phyloP scores from a whole-genome alignment of 1,140 invertebrate genomes.

The Hylaeus volcanicus region DNA sequence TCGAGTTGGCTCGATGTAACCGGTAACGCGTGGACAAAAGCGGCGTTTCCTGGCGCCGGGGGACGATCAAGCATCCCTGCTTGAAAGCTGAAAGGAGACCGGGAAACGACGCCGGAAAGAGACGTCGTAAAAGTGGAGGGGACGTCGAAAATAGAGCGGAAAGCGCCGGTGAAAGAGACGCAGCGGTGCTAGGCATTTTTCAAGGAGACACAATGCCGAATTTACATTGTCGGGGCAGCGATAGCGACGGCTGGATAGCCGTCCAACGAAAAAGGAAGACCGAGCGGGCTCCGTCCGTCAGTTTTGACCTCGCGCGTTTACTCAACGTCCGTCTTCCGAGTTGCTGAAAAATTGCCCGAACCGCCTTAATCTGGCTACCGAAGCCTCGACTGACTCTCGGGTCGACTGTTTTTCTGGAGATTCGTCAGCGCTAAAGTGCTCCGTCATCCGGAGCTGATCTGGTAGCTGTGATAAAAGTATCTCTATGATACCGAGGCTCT shows the following conservation, averaged over 20 bases:
- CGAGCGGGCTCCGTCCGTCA: slow-evolving; percentile 64
- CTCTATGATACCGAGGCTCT: no score
- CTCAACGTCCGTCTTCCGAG: slow-evolving; percentile 59
- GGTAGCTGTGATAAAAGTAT: no score
- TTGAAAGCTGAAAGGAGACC: slow-evolving; percentile 34
- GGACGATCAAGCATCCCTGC: slow-evolving; percentile 26
- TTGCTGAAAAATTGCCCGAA: slow-evolving; percentile 47
- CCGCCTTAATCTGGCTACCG: slow-evolving; percentile 55
- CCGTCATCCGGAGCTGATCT: background rate
- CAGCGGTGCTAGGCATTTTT: slow-evolving; percentile 56
- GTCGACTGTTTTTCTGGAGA: background rate
- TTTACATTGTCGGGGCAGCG: slow-evolving; percentile 60
- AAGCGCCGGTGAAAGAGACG: slow-evolving; percentile 41
- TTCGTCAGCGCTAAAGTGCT: background rate
- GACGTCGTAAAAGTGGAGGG: background rate
- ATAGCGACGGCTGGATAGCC: slow-evolving; percentile 10
- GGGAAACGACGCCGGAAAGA: slow-evolving; percentile 42
- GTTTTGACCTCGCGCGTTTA: slow-evolving; percentile 63
- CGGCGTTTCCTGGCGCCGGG: slow-evolving; percentile 57
- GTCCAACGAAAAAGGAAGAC: slow-evolving; percentile 42
- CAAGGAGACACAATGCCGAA: slow-evolving; percentile 64
- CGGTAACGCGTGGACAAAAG: slow-evolving; percentile 64
- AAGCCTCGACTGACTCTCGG: background rate
- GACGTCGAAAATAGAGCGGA: slow-evolving; percentile 48
- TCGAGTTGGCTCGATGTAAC: slow-evolving; percentile 58